A percentile compares a stretch with the other conserved stretches of the same genome.
Conservation (phyloP, 2,888 invertebrate species). For the Athrips mouffetella region DNA sequence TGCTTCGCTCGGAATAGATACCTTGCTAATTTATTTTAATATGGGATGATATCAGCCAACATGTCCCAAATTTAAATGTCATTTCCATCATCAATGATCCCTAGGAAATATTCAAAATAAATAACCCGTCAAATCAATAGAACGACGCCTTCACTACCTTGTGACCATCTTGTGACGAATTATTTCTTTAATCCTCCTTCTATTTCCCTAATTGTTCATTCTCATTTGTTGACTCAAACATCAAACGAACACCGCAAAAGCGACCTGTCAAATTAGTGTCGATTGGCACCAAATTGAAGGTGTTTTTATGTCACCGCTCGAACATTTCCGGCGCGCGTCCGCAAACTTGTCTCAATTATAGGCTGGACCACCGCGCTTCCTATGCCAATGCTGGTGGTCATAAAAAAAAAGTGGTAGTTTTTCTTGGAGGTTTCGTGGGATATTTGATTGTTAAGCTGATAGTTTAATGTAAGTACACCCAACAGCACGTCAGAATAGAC, state of each 20-base stretch:
- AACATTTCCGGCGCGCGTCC: conserved; percentile 45
- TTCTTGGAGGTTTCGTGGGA: neutral
- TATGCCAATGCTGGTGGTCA: conserved; percentile 55
- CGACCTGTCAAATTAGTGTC: conserved; percentile 36
- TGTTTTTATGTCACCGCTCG: conserved; percentile 36
- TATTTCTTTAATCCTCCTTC: too few species aligned
- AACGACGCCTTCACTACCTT: too few species aligned
- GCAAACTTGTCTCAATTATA: conserved; percentile 57
- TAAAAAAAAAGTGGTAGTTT: conserved; percentile 35
- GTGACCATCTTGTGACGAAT: too few species aligned
- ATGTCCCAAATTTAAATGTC: too few species aligned
- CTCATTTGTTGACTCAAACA: neutral
- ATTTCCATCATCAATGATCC: too few species aligned
- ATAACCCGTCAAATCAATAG: too few species aligned
- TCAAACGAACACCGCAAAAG: conserved; percentile 14
- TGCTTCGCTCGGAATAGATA: too few species aligned
- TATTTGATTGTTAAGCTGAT: neutral
- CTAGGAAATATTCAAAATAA: too few species aligned
- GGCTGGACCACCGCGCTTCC: conserved; percentile 48
- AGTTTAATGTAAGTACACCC: too few species aligned
- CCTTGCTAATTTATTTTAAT: too few species aligned
- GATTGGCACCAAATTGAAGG: conserved; percentile 39
- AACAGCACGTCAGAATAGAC: too few species aligned
- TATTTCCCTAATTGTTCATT: neutral
- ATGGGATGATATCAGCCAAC: too few species aligned